Base-by-base conservation (phyloP, 2,797 vertebrate species). In the Chiloscyllium punctatum region DNA sequence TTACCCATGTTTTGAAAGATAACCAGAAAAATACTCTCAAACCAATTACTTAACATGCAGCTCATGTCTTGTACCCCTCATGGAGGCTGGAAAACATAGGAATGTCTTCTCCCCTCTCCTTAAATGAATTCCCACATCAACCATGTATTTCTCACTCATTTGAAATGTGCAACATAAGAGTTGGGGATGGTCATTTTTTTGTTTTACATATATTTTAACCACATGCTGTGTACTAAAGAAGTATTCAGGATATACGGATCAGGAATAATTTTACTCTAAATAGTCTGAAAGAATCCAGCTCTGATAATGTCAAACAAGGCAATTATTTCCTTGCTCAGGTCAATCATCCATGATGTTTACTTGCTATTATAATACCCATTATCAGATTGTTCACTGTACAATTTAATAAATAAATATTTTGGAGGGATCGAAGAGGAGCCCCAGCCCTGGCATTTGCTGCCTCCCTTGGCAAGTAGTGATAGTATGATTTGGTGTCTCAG, bases 331-430 rank as follows among this genome's bases (percentile, higher is more conserved):
- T 15, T 30, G 53, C 27, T 27, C 94, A 51, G 25, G 94, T 51
- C 42, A 74, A 4, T 94, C 37, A 94, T 23, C 68, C 37, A 21
- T 72, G 69, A 94, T 51, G 92, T 53, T 94, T 94, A 71, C 11
- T 94, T 72, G 37, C 68, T 94, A 42, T 94, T 74, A 53, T 42
- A 94, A 77, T 95, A 95, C 72, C 71, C 16, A 77, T 77, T 77
- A 72, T 25, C 94, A 95, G 48, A 95, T 48, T 94, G 4, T 53
- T 18, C 13, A 94, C 42, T 74, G 15, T 33, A 77, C 11, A 95
- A 53, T 95, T 53, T 57, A 77, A 95, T 53, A 53, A 77, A 57
- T 71, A 95, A 95, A 57, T 53, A 95, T 95, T 77, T 95, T 77
- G 27, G 30, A 53, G 71, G 71, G 7, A 94, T 33, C 94, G 53